A percentile compares a stretch with the other conserved stretches of the same genome.
Evolutionary conservation across 2,113 vertebrate species (phyloP).

Genomic region (Hucho hucho): DNA sequence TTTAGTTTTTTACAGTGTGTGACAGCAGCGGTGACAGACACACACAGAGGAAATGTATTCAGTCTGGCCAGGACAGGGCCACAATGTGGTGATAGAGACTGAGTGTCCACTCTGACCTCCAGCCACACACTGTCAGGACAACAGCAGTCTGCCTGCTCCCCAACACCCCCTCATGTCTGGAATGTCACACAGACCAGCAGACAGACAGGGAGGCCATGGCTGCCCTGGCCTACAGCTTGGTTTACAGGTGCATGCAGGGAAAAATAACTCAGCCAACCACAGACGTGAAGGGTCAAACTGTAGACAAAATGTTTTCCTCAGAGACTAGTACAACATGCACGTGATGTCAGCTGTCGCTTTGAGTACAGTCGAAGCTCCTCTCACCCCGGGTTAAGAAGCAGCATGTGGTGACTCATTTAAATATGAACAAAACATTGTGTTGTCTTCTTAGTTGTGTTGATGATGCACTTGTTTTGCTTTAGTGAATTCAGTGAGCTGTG

Average conservation of each 20-base stretch:
- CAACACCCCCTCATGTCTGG: too few relatives aligned
- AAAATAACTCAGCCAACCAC: constrained; percentile 10
- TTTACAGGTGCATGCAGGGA: constrained; percentile 9
- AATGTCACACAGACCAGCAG: too few relatives aligned
- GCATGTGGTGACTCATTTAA: constrained; percentile 25
- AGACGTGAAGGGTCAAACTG: constrained; percentile 13
- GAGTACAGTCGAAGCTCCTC: constrained; percentile 9
- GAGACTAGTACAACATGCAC: constrained; percentile 12
- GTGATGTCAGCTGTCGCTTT: constrained; percentile 12
- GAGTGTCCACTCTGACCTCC: neutral
- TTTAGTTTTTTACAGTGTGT: too few relatives aligned
- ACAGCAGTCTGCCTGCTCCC: too few relatives aligned
- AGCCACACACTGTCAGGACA: neutral
- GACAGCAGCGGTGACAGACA: constrained; percentile 1
- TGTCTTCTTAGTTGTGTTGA: neutral
- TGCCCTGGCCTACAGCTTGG: neutral
- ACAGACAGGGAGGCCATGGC: too few relatives aligned
- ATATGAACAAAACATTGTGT: constrained; percentile 20
- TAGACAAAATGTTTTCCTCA: constrained; percentile 23
- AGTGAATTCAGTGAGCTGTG: constrained; percentile 25
- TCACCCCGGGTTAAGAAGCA: neutral
- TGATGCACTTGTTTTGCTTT: constrained; percentile 34
- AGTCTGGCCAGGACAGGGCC: neutral
- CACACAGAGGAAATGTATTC: constrained; percentile 30
- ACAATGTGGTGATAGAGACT: constrained; percentile 19